Evolutionary conservation across 2,888 invertebrate species (phyloP).

Genomic region (Ptilodon capucinus): DNA sequence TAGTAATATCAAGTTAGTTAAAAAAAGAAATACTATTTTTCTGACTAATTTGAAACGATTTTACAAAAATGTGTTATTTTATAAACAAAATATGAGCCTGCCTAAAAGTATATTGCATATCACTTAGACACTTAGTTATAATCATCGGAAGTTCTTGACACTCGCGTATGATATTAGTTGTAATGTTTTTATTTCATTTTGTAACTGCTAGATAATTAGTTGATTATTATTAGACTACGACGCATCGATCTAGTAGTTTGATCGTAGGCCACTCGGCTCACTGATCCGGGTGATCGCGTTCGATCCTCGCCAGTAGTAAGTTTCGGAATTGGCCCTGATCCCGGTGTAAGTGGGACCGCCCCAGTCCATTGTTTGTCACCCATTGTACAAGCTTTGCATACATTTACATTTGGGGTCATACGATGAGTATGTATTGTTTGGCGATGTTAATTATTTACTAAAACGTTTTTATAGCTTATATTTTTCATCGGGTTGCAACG

Average conservation of each 20-base stretch:
- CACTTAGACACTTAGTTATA: slow-evolving; percentile 66
- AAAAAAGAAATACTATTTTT: slow-evolving; percentile 6
- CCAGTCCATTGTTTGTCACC: too few relatives aligned
- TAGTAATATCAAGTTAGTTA: background rate
- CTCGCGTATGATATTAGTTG: slow-evolving; percentile 42
- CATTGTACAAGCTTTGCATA: too few relatives aligned
- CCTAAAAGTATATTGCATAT: slow-evolving; percentile 80
- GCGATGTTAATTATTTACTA: too few relatives aligned
- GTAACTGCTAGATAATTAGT: slow-evolving; percentile 47
- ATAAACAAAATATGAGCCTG: slow-evolving; percentile 57
- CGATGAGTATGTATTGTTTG: too few relatives aligned
- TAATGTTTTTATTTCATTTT: slow-evolving; percentile 22
- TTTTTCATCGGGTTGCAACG: too few relatives aligned
- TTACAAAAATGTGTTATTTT: slow-evolving; percentile 11
- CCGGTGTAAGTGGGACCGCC: too few relatives aligned
- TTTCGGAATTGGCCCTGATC: too few relatives aligned
- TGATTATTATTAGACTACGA: slow-evolving; percentile 25
- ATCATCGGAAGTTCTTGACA: slow-evolving; percentile 45
- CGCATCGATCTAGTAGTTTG: slow-evolving; percentile 7
- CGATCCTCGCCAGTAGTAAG: too few relatives aligned
- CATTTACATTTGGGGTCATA: too few relatives aligned
- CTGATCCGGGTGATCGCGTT: too few relatives aligned
- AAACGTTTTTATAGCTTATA: too few relatives aligned
- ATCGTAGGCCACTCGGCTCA: too few relatives aligned
- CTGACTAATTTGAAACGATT: slow-evolving; percentile 20